Evolutionary conservation across 2,888 invertebrate genomes (phyloP).

Genomic region (Diploptera punctata): DNA sequence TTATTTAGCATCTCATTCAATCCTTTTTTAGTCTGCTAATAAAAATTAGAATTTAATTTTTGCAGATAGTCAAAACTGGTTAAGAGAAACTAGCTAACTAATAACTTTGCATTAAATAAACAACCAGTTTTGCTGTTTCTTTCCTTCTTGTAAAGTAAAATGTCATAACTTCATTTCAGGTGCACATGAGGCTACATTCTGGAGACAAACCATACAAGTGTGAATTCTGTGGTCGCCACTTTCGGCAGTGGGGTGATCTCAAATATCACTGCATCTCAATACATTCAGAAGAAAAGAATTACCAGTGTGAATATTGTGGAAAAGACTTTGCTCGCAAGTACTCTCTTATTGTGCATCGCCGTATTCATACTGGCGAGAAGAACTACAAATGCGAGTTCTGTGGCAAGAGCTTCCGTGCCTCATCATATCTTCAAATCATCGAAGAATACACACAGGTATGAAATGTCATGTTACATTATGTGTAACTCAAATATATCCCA

Average conservation of each 20-base stretch:
- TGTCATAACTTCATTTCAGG: too few species aligned
- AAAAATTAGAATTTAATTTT: too few species aligned
- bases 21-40: too few species aligned
- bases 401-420: conserved; percentile 82
- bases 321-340: conserved; percentile 90
- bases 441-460: conserved; percentile 82
- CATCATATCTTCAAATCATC: conserved; percentile 85
- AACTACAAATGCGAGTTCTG: conserved; percentile 89
- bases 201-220: conserved; percentile 88
- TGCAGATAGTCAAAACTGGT: too few species aligned
- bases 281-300: conserved; percentile 80
- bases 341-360: conserved; percentile 81
- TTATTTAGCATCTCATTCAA: too few species aligned
- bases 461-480: too few species aligned
- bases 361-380: conserved; percentile 86
- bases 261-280: conserved; percentile 85
- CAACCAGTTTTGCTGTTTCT: too few species aligned
- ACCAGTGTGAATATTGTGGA: conserved; percentile 88
- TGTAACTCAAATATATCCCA: too few species aligned
- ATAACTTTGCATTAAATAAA: too few species aligned
- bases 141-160: too few species aligned
- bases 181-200: conserved; percentile 81
- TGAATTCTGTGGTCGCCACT: conserved; percentile 76
- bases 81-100: too few species aligned
- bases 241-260: conserved; percentile 88